A percentile compares a stretch with the other conserved stretches of the same genome.
Evolutionary conservation across 2,113 vertebrate species (phyloP).

Genomic region (Acanthisitta chloris): DNA sequence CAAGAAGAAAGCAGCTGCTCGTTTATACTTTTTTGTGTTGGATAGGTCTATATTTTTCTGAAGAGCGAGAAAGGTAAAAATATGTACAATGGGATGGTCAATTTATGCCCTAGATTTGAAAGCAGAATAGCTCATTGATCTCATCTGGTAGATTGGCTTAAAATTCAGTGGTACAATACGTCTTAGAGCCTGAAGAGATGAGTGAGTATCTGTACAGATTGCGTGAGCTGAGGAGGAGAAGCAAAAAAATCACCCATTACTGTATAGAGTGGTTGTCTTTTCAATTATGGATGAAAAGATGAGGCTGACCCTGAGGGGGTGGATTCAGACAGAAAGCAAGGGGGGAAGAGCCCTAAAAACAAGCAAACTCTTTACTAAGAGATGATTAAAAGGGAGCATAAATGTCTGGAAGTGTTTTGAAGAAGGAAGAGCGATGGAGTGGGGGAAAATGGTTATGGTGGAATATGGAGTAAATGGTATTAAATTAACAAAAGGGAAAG

Average conservation of each 20-base stretch:
- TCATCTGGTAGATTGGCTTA: conserved; percentile 23
- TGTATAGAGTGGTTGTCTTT: conserved; percentile 62
- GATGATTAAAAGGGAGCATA: conserved; percentile 45
- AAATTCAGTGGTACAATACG: background rate
- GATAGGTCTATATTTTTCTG: background rate
- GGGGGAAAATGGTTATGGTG: background rate
- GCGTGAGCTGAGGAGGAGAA: background rate
- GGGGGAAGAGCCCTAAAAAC: conserved; percentile 30
- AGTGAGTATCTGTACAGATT: background rate
- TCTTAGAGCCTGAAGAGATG: conserved; percentile 14
- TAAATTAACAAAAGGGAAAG: conserved; percentile 48
- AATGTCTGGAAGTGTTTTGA: conserved; percentile 44
- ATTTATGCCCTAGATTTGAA: conserved; percentile 44
- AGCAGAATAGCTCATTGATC: conserved; percentile 31
- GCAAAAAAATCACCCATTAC: conserved; percentile 7
- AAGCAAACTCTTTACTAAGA: conserved; percentile 50
- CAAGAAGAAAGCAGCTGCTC: background rate
- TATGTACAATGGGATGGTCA: background rate
- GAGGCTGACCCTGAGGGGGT: conserved; percentile 42
- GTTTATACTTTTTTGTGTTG: background rate
- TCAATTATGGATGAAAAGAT: conserved; percentile 71
- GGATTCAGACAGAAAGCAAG: conserved; percentile 22
- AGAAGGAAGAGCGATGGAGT: background rate
- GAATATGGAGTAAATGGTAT: background rate
- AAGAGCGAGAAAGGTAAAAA: conserved; percentile 18